A percentile compares a stretch with the other conserved stretches of the same genome.
Conservation (phyloP, 2,888 invertebrate species). For the Polylopha cassiicola region DNA sequence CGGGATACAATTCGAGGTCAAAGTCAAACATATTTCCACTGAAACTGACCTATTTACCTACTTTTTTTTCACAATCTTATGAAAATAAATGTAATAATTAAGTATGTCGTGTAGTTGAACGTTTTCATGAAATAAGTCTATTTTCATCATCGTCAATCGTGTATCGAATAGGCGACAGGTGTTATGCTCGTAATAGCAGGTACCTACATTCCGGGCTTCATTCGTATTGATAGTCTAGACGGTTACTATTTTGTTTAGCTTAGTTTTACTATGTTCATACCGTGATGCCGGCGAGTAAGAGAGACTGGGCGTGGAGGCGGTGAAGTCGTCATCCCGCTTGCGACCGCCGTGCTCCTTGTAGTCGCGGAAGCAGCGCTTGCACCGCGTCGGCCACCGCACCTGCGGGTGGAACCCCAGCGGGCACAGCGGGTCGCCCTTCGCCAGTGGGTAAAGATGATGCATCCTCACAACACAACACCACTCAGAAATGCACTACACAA, state of each 20-base stretch:
- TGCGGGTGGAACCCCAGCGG: slow-evolving; percentile 96
- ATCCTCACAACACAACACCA: slow-evolving; percentile 59
- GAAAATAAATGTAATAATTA: slow-evolving; percentile 2
- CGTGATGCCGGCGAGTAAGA: slow-evolving; percentile 79
- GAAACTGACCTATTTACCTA: slow-evolving; percentile 12
- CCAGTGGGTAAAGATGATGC: slow-evolving; percentile 86
- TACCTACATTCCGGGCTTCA: slow-evolving; percentile 1
- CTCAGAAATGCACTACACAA: slow-evolving; percentile 66
- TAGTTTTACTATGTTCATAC: slow-evolving; percentile 45
- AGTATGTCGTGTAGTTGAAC: slow-evolving; percentile 9
- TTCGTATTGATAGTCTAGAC: no score
- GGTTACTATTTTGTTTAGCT: no score
- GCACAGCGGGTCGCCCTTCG: slow-evolving; percentile 92
- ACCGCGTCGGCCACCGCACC: slow-evolving; percentile 94
- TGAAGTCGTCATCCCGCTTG: slow-evolving; percentile 81
- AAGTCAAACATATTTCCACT: slow-evolving; percentile 3
- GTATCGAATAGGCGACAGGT: slow-evolving; percentile 9
- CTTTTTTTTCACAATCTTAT: slow-evolving; percentile 1
- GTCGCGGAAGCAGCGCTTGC: slow-evolving; percentile 94
- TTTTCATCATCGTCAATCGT: slow-evolving; percentile 14
- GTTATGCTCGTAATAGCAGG: slow-evolving; percentile 5
- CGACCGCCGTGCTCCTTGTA: slow-evolving; percentile 92
- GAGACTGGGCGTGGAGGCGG: slow-evolving; percentile 88
- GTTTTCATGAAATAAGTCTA: slow-evolving; percentile 12
- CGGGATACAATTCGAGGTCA: slow-evolving; percentile 9